Conservation (phyloP, 2,888 invertebrate genomes). For the Hydropsyche betteni region DNA sequence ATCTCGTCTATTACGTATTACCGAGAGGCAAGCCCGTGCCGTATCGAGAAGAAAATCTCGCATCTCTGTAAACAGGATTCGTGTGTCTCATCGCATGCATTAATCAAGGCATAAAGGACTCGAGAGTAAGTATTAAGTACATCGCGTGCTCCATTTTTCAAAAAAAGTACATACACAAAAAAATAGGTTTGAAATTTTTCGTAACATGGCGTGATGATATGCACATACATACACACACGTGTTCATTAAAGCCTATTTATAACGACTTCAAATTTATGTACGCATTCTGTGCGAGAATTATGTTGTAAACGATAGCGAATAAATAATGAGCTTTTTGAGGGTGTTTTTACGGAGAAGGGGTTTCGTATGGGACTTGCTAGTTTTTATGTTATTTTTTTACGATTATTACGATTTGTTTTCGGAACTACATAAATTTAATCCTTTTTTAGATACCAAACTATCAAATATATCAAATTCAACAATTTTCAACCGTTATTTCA, state of each 20-base stretch:
- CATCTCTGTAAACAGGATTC: constrained; percentile 20
- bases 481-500: too few species aligned
- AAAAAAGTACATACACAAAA: too few species aligned
- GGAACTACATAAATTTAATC: not conserved
- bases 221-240: constrained; percentile 4
- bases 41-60: constrained; percentile 27
- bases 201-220: too few species aligned
- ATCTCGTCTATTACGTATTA: too few species aligned
- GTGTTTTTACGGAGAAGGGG: not conserved
- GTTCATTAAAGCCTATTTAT: constrained; percentile 15
- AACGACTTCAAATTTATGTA: constrained; percentile 26
- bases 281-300: constrained; percentile 15
- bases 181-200: too few species aligned
- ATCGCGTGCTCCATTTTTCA: too few species aligned
- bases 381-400: constrained; percentile 17
- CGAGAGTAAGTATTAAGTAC: too few species aligned
- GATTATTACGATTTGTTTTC: constrained; percentile 12
- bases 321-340: constrained; percentile 23
- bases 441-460: too few species aligned
- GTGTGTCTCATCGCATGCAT: constrained; percentile 15
- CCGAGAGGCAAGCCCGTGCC: not conserved
- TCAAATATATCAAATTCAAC: too few species aligned
- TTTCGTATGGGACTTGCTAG: not conserved
- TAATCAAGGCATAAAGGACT: constrained; percentile 6
- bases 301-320: constrained; percentile 33